phyloP scores from a whole-genome alignment of 2,888 invertebrate genomes.

The Rhagonycha fulva region DNA sequence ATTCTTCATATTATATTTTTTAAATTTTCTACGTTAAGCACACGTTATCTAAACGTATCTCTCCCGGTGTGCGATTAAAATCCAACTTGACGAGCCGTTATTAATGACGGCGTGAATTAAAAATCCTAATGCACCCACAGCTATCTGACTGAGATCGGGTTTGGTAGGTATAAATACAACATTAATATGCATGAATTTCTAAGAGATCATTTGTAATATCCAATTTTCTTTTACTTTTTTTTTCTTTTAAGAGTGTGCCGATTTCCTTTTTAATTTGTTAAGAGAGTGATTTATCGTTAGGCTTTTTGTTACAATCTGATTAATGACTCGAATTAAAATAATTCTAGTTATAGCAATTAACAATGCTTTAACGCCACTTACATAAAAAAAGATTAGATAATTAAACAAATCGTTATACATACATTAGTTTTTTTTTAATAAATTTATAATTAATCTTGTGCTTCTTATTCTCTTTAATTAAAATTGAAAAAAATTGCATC shows the following conservation, averaged over 20 bases:
- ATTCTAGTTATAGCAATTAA: constrained; percentile 3
- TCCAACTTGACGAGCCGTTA: constrained; percentile 34
- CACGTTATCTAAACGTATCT: constrained; percentile 16
- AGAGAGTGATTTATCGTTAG: constrained; percentile 21
- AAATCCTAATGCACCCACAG: constrained; percentile 39
- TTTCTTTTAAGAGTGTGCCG: constrained; percentile 22
- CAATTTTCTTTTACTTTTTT: constrained; percentile 27
- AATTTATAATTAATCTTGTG: background rate
- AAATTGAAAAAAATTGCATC: background rate
- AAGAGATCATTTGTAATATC: constrained; percentile 42
- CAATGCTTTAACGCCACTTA: background rate
- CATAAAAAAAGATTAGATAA: constrained; percentile 2
- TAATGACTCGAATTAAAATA: constrained; percentile 14
- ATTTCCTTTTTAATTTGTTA: constrained; percentile 30
- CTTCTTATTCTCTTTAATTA: background rate
- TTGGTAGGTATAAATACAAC: constrained; percentile 28
- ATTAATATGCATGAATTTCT: constrained; percentile 45
- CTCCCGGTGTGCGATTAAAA: constrained; percentile 31
- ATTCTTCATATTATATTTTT: constrained; percentile 32
- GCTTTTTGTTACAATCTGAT: constrained; percentile 13
- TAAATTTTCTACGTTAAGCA: constrained; percentile 33
- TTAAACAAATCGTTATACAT: background rate
- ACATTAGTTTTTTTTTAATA: background rate
- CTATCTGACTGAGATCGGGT: constrained; percentile 25
- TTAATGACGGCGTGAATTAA: constrained; percentile 38